phyloP scores from a whole-genome alignment of 1,140 invertebrate genomes.

The Zaprionus ghesquierei region DNA sequence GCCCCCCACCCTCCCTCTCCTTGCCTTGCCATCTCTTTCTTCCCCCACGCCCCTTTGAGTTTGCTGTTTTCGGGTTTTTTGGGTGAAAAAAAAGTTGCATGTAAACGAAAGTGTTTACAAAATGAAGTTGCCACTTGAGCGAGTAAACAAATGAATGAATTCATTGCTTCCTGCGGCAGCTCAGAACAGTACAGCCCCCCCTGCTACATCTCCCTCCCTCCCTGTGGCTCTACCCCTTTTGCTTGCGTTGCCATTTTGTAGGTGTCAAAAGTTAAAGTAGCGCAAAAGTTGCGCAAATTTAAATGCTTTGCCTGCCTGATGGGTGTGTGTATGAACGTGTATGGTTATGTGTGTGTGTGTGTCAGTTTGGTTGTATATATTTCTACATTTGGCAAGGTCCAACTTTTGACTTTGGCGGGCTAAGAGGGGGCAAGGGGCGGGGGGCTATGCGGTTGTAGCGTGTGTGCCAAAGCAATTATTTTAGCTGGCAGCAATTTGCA shows the following conservation, averaged over 20 bases:
- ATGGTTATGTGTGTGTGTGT: no score
- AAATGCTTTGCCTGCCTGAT: conserved; percentile 52
- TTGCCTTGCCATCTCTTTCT: background rate
- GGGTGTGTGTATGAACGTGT: background rate
- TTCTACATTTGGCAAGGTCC: conserved; percentile 68
- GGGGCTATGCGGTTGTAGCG: conserved; percentile 10
- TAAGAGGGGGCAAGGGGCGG: no score
- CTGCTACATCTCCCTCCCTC: background rate
- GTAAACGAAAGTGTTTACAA: conserved; percentile 81
- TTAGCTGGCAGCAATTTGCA: conserved; percentile 75
- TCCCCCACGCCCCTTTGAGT: background rate
- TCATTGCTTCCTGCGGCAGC: conserved; percentile 62
- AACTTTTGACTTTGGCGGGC: conserved; percentile 33
- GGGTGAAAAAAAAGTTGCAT: conserved; percentile 66
- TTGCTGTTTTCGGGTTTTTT: conserved; percentile 52
- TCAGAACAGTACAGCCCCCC: background rate
- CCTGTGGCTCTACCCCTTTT: background rate
- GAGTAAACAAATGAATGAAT: conserved; percentile 81
- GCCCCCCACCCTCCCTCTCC: background rate
- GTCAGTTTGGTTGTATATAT: conserved; percentile 18
- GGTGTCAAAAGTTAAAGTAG: conserved; percentile 79
- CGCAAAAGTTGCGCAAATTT: conserved; percentile 78
- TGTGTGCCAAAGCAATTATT: conserved; percentile 78
- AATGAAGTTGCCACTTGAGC: conserved; percentile 80
- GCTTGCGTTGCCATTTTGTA: conserved; percentile 35